These are phyloP conservation scores for Acipenser ruthenus DNA, from an alignment of 2,797 vertebrate species.

Conservation along the genomic window DNA sequence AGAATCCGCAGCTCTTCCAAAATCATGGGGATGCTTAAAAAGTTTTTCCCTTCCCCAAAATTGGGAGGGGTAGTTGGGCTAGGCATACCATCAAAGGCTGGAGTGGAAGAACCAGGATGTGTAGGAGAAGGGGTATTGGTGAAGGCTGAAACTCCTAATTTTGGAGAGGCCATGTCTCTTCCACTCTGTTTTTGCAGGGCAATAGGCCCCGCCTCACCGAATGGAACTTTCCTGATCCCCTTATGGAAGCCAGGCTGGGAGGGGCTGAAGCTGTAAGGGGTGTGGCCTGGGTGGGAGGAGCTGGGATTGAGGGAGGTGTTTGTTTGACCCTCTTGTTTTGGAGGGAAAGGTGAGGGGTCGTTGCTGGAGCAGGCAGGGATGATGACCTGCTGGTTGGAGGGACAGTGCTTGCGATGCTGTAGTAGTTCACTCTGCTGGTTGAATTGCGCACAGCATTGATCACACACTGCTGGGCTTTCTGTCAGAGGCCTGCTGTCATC, in stretches of 20 bases:
- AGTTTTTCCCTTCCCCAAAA: slow-evolving; percentile 40
- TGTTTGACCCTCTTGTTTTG: slow-evolving; percentile 20
- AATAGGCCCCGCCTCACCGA: neutral
- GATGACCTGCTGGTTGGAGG: slow-evolving; percentile 45
- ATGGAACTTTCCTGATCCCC: slow-evolving; percentile 15
- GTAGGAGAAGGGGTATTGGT: slow-evolving; percentile 60
- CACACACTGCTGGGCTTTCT: no score
- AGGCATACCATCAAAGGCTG: slow-evolving; percentile 67
- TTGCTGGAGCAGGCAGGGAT: slow-evolving; percentile 49
- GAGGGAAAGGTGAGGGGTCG: slow-evolving; percentile 28
- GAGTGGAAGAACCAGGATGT: slow-evolving; percentile 69
- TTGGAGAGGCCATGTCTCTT: slow-evolving; percentile 63
- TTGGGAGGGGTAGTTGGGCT: slow-evolving; percentile 39
- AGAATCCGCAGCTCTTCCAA: slow-evolving; percentile 80
- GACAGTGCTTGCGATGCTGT: slow-evolving; percentile 23
- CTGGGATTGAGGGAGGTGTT: slow-evolving; percentile 27
- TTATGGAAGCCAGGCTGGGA: slow-evolving; percentile 28
- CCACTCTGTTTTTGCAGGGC: slow-evolving; percentile 20
- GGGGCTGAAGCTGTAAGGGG: slow-evolving; percentile 13
- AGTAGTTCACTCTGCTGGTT: no score
- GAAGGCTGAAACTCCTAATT: slow-evolving; percentile 63
- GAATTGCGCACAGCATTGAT: no score
- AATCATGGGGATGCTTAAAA: slow-evolving; percentile 79
- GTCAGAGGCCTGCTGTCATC: no score
- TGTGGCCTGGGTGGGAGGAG: slow-evolving; percentile 37